A percentile compares a stretch with the other conserved stretches of the same genome.
Conservation (phyloP, 2,113 vertebrate species). For the Andinoacara biseriatus region DNA sequence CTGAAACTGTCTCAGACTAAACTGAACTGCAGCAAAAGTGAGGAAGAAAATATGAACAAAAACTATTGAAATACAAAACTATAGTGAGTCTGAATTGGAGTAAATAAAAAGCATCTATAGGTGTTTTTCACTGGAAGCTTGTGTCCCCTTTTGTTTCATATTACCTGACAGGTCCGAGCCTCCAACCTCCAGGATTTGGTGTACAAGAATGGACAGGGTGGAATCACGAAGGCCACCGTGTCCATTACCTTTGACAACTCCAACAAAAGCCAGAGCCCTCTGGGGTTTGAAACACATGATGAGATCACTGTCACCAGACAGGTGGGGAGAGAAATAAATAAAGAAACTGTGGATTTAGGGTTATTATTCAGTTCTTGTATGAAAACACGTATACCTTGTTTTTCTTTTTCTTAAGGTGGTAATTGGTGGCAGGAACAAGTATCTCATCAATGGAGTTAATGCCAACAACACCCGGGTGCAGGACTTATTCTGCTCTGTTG, state of each 20-base stretch:
- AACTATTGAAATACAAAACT: not conserved
- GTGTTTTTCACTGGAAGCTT: not conserved
- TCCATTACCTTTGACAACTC: slow-evolving; percentile 95
- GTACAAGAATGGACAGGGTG: slow-evolving; percentile 95
- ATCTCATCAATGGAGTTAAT: slow-evolving; percentile 93
- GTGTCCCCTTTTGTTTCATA: not conserved
- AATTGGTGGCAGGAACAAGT: slow-evolving; percentile 93
- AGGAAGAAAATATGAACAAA: not conserved
- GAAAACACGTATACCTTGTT: too few species aligned
- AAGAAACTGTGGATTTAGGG: not conserved
- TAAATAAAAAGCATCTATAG: not conserved
- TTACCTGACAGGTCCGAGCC: slow-evolving; percentile 86
- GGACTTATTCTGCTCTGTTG: slow-evolving; percentile 94
- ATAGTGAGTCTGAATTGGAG: not conserved
- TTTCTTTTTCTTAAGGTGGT: slow-evolving; percentile 77
- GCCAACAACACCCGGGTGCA: slow-evolving; percentile 89
- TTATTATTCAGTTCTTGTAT: not conserved
- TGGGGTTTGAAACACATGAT: slow-evolving; percentile 91
- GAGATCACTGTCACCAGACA: slow-evolving; percentile 94
- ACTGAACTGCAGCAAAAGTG: not conserved
- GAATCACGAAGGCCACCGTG: slow-evolving; percentile 91
- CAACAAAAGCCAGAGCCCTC: slow-evolving; percentile 91
- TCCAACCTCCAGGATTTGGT: slow-evolving; percentile 92
- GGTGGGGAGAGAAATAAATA: slow-evolving; percentile 72
- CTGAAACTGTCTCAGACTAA: not conserved